Percentiles rank a stretch among this genome's conserved stretches.
Conservation (phyloP, 2,797 vertebrate species). For the Nasua narica region DNA sequence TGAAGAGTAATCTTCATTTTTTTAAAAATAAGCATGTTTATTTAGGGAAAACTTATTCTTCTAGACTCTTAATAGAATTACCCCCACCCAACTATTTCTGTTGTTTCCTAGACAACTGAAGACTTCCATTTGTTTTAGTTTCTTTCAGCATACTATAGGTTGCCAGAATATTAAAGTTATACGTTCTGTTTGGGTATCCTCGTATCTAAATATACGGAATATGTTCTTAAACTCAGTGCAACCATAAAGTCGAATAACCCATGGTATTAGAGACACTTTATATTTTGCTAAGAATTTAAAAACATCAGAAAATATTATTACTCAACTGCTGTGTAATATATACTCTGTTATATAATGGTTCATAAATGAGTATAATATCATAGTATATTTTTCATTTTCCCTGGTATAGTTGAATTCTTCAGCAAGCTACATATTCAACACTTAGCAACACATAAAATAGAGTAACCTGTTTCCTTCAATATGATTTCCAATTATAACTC, state of each 20-base stretch:
- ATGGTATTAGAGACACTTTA: not conserved
- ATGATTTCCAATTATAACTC: constrained; percentile 78
- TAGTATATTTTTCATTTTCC: constrained; percentile 36
- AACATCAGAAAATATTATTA: not conserved
- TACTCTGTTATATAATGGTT: not conserved
- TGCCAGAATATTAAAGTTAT: not conserved
- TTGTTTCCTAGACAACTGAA: not conserved
- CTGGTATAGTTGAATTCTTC: constrained; percentile 29
- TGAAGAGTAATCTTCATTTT: not conserved
- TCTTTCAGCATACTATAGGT: not conserved
- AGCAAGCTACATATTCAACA: constrained; percentile 45
- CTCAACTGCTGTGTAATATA: not conserved
- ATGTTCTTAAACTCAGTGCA: not conserved
- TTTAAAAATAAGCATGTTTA: not conserved
- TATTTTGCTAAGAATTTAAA: not conserved
- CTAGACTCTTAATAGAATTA: not conserved
- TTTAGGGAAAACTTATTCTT: not conserved
- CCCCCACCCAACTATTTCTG: not conserved
- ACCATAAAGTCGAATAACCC: not conserved
- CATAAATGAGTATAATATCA: not conserved
- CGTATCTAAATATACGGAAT: constrained; percentile 3
- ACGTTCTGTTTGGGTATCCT: not conserved
- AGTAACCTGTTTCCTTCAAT: constrained; percentile 61
- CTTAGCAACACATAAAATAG: constrained; percentile 61
- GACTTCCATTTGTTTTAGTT: not conserved